These are phyloP conservation scores for Nezara viridula DNA, from an alignment of 2,888 invertebrate genomes.

Conservation along the genomic window DNA sequence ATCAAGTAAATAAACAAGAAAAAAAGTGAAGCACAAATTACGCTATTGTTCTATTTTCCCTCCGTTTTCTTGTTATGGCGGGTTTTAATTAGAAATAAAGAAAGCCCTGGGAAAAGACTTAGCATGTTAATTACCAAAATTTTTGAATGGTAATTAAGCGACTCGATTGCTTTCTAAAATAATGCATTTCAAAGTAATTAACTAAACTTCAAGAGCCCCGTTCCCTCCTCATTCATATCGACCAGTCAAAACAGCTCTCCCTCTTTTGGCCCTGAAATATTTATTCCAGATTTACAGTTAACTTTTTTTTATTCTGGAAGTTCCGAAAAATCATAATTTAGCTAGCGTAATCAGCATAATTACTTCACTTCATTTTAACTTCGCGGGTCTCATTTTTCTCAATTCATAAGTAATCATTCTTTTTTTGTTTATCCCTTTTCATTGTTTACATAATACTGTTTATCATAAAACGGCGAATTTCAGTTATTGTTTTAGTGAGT, in stretches of 20 bases:
- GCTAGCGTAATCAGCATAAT: background rate
- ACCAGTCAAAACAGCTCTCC: slow-evolving; percentile 4
- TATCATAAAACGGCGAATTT: too few relatives aligned
- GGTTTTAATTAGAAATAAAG: slow-evolving; percentile 18
- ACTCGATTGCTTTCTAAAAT: slow-evolving; percentile 39
- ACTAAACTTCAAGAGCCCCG: background rate
- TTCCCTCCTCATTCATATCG: background rate
- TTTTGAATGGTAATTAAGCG: slow-evolving; percentile 28
- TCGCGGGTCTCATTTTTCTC: background rate
- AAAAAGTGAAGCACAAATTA: background rate
- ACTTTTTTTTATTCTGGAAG: background rate
- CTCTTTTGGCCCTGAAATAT: background rate
- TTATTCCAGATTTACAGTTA: background rate
- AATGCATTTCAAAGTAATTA: slow-evolving; percentile 50
- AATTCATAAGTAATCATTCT: background rate
- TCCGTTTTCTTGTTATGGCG: background rate
- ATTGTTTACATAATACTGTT: background rate
- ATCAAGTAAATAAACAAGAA: background rate
- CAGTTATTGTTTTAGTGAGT: too few relatives aligned
- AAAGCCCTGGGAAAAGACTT: background rate
- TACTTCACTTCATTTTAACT: background rate
- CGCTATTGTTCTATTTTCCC: background rate
- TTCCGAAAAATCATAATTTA: slow-evolving; percentile 6
- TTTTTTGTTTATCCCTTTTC: background rate
- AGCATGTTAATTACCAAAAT: background rate